Percentiles rank a stretch among this genome's conserved stretches.
Evolutionary conservation across 1,140 invertebrate species (phyloP).

Genomic region (Dendroctonus ponderosae): DNA sequence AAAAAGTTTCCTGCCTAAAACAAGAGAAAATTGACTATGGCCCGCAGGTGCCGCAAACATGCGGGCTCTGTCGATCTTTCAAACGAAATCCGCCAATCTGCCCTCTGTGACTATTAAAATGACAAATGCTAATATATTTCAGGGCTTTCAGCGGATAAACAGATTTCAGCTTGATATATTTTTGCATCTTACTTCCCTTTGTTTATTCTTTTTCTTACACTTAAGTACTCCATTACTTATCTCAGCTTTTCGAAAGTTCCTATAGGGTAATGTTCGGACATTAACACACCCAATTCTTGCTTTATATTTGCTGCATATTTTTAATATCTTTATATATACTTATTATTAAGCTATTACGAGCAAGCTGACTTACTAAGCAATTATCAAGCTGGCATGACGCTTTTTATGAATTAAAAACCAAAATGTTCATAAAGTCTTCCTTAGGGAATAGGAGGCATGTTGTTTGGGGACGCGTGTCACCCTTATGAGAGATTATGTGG

Average conservation of each 20-base stretch:
- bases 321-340: no score
- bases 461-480: conserved; percentile 32
- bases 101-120: conserved; percentile 50
- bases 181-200: conserved; percentile 47
- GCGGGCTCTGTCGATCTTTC: conserved; percentile 42
- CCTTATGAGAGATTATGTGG: conserved; percentile 36
- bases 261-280: conserved; percentile 1
- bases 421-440: conserved; percentile 33
- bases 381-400: no score
- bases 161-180: conserved; percentile 49
- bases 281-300: neutral
- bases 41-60: conserved; percentile 47
- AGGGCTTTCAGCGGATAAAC: conserved; percentile 48
- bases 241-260: conserved; percentile 13
- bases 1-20: neutral
- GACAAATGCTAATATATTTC: conserved; percentile 52
- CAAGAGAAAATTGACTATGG: conserved; percentile 26
- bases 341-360: no score
- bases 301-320: no score
- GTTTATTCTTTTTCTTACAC: conserved; percentile 43
- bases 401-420: conserved; percentile 17
- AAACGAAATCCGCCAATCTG: conserved; percentile 49
- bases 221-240: conserved; percentile 39
- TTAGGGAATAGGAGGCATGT: conserved; percentile 26
- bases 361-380: no score